Evolutionary conservation across 2,113 vertebrate species (phyloP).

Genomic region (Colaptes auratus): DNA sequence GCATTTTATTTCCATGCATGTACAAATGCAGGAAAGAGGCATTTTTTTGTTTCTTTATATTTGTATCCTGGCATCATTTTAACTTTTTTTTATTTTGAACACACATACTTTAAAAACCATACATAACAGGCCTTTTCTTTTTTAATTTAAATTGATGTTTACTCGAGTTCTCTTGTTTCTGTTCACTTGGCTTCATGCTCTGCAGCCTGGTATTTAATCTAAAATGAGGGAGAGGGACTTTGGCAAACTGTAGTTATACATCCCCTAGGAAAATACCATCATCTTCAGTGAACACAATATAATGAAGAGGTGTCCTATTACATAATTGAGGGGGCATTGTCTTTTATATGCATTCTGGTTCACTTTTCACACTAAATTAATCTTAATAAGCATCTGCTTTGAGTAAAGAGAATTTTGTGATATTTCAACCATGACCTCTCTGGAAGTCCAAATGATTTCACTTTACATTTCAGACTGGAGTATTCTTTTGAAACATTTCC

Average conservation of each 20-base stretch:
- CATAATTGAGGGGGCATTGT: slow-evolving; percentile 76
- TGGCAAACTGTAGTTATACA: slow-evolving; percentile 32
- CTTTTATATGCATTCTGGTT: slow-evolving; percentile 78
- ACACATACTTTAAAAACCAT: neutral
- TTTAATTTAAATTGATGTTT: slow-evolving; percentile 54
- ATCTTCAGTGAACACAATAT: slow-evolving; percentile 58
- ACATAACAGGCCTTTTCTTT: slow-evolving; percentile 54
- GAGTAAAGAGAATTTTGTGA: slow-evolving; percentile 80
- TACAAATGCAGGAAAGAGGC: neutral
- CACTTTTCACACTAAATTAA: slow-evolving; percentile 83
- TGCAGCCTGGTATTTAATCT: slow-evolving; percentile 59
- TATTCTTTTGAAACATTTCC: slow-evolving; percentile 66
- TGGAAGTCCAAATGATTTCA: slow-evolving; percentile 76
- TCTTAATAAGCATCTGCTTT: slow-evolving; percentile 83
- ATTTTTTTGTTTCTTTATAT: neutral
- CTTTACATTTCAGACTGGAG: slow-evolving; percentile 46
- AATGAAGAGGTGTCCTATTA: slow-evolving; percentile 77
- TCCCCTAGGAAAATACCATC: slow-evolving; percentile 71
- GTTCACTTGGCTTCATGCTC: slow-evolving; percentile 54
- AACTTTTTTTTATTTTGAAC: slow-evolving; percentile 38
- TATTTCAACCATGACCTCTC: slow-evolving; percentile 81
- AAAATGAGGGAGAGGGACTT: slow-evolving; percentile 44
- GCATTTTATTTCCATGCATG: neutral
- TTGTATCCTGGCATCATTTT: slow-evolving; percentile 3
- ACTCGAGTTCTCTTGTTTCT: slow-evolving; percentile 69